A percentile compares a stretch with the other conserved stretches of the same genome.
phyloP scores from a whole-genome alignment of 2,888 invertebrate species.

The Chrysolina oricalcia region DNA sequence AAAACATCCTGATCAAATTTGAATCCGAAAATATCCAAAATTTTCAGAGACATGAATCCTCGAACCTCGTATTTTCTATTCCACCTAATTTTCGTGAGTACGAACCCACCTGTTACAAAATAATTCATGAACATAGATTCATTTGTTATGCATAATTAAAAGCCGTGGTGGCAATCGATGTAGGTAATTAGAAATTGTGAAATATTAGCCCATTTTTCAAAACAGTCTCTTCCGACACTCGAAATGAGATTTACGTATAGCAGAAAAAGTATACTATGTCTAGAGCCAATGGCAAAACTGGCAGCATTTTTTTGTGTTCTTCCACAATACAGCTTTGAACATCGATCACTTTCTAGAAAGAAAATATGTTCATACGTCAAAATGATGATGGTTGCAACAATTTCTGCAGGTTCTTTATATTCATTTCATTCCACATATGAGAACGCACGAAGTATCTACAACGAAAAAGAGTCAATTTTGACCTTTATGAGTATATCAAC shows the following conservation, averaged over 20 bases:
- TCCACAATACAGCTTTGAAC: conserved; percentile 8
- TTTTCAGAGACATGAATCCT: too few relatives aligned
- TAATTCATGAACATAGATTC: too few relatives aligned
- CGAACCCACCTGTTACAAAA: too few relatives aligned
- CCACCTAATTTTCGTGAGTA: too few relatives aligned
- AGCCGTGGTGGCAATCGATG: too few relatives aligned
- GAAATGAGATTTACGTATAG: conserved; percentile 12
- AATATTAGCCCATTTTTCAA: background rate
- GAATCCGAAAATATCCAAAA: too few relatives aligned
- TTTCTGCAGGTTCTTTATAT: background rate
- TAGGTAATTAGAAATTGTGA: too few relatives aligned
- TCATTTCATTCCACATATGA: background rate
- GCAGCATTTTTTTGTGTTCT: background rate
- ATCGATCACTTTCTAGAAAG: background rate
- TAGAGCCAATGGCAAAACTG: conserved; percentile 16
- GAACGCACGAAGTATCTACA: background rate
- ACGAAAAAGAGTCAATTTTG: background rate
- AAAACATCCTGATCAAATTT: too few relatives aligned
- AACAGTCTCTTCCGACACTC: background rate
- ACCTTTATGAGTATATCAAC: background rate
- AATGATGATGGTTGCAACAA: background rate
- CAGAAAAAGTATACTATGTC: background rate
- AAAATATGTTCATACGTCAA: background rate
- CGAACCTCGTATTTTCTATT: too few relatives aligned
- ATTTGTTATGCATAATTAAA: too few relatives aligned